A percentile compares a stretch with the other conserved stretches of the same genome.
These are phyloP conservation scores for Hormiphora californensis DNA, from an alignment of 37 sponge, comb jelly and placozoan species.

Conservation along the genomic window DNA sequence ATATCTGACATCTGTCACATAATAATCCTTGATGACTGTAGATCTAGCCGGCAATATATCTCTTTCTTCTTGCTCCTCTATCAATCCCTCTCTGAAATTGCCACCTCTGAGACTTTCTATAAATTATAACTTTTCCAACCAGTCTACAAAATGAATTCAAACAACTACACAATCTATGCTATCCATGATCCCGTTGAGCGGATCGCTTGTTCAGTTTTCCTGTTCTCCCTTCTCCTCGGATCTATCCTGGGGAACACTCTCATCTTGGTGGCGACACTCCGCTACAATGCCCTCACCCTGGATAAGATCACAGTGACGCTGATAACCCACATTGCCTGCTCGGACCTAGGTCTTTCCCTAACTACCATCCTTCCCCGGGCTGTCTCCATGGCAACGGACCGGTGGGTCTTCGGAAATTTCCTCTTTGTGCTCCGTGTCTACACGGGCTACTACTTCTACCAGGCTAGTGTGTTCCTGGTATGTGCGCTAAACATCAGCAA, in stretches of 20 bases:
- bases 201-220: too few species aligned
- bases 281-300: not conserved
- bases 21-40: too few species aligned
- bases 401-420: not conserved
- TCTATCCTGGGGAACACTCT: not conserved
- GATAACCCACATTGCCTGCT: not conserved
- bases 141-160: too few species aligned
- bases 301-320: not conserved
- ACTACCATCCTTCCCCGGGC: not conserved
- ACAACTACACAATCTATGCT: too few species aligned
- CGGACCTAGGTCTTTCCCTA: not conserved
- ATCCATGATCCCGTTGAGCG: too few species aligned
- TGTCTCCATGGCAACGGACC: not conserved
- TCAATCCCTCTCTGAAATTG: too few species aligned
- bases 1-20: too few species aligned
- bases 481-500: slow-evolving; percentile 9
- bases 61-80: too few species aligned
- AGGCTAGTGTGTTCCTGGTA: not conserved
- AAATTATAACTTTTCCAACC: too few species aligned
- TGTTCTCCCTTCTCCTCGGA: too few species aligned
- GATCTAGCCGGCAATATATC: too few species aligned
- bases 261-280: not conserved
- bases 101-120: too few species aligned
- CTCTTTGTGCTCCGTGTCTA: not conserved
- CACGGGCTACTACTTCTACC: not conserved